Evolutionary conservation across 2,113 vertebrate species (phyloP).

Genomic region (Neodon shergylaensis): DNA sequence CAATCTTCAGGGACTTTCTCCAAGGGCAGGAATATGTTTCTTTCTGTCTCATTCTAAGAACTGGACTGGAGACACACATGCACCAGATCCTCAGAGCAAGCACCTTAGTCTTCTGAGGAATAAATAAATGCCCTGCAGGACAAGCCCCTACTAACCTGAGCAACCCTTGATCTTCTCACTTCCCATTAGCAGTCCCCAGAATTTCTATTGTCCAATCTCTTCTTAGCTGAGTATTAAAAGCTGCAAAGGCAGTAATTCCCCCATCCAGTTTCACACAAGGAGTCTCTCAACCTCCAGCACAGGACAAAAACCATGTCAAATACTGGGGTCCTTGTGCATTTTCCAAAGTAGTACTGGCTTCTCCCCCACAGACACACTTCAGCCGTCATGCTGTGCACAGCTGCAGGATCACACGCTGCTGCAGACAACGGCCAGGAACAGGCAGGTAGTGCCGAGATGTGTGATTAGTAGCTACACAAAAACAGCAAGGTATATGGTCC

Average conservation of each 20-base stretch:
- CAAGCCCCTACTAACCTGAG: not conserved
- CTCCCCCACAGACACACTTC: not conserved
- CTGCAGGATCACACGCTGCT: not conserved
- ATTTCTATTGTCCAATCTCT: not conserved
- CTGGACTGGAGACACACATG: fast-evolving
- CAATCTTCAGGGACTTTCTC: not conserved
- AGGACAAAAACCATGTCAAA: not conserved
- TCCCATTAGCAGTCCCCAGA: not conserved
- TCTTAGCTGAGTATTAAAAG: not conserved
- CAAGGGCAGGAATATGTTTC: not conserved
- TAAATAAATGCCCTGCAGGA: not conserved
- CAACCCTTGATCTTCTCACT: not conserved
- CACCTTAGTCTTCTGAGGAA: fast-evolving
- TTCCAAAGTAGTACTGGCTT: not conserved
- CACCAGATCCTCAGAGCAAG: not conserved
- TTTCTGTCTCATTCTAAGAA: not conserved
- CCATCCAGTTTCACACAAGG: not conserved
- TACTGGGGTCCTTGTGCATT: not conserved
- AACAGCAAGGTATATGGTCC: not conserved
- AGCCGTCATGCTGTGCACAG: not conserved
- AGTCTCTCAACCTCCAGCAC: not conserved
- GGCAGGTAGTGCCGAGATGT: fast-evolving
- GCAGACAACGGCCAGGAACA: not conserved
- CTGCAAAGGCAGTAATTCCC: not conserved
- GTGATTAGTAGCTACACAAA: not conserved